Evolutionary conservation across 2,888 invertebrate genomes (phyloP).

Genomic region (Willowsia nigromaculata): DNA sequence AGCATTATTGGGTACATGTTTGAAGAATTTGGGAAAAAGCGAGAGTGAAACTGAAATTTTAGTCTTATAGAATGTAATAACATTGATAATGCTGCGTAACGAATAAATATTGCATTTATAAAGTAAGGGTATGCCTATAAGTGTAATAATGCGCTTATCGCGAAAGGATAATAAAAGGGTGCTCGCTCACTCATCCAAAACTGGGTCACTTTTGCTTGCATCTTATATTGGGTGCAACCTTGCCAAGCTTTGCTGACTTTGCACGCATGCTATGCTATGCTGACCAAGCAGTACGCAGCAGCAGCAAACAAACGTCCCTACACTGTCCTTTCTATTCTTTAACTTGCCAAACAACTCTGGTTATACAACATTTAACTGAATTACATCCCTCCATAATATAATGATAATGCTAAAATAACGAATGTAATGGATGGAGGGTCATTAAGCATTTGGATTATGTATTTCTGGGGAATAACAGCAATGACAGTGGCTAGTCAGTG

Average conservation of each 20-base stretch:
- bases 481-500: constrained; percentile 50
- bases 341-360: not conserved
- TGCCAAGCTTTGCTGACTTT: not conserved
- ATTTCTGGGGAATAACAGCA: constrained; percentile 18
- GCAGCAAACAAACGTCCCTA: not conserved
- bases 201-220: constrained; percentile 67
- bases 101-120: too few relatives aligned
- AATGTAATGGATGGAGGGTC: not conserved
- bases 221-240: too few relatives aligned
- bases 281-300: not conserved
- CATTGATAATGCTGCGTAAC: too few relatives aligned
- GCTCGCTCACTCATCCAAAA: constrained; percentile 58
- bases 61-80: not conserved
- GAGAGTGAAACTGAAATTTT: constrained; percentile 35
- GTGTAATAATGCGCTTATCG: not conserved
- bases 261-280: not conserved
- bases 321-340: not conserved
- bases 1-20: too few relatives aligned
- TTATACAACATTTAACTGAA: not conserved
- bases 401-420: not conserved
- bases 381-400: not conserved
- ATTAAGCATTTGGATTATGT: not conserved
- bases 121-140: too few relatives aligned
- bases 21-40: constrained; percentile 1
- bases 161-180: constrained; percentile 33